Evolutionary conservation across 2,113 vertebrate species (phyloP), one percentile per base, ranked within the genome.

Genomic region (Pseudopodoces humilis): DNA sequence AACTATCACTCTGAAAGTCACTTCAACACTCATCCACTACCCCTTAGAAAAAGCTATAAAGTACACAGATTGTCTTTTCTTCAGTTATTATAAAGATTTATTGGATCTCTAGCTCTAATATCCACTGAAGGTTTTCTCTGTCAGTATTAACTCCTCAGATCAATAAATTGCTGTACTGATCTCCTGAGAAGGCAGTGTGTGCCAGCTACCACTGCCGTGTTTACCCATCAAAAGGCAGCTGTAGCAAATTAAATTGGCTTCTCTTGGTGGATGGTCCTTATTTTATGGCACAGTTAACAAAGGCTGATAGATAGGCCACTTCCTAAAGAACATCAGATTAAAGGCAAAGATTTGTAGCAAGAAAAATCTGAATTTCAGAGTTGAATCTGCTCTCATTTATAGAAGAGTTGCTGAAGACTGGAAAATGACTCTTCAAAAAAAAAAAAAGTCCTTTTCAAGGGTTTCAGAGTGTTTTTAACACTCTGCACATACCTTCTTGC

Each of bases 41-140:
- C 71, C 27, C 33, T 80, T 90, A 91, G 63, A 53, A 96, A 84
- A 87, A 86, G 62, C 83, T 84, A 43, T 90, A 79, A 95, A 92
- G 86, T 72, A 92, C 75, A 88, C 81, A 90, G 75, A 79, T 94
- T 89, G 92, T 85, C 72, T 87, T 94, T 84, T 96, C 90, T 90
- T 93, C 50, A 47, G 83, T 92, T 95, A 74, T 92, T 95, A 71
- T 75, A 88, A 94, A 92, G 95, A 94, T 97, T 96, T 96, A 94
- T 95, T 95, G 93, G 37, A n/a, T 96, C 76, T 95, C 50, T 31
- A 56, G 50, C 69, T 95, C 50, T 90, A 95, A 88, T 91, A 95
- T 55, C 83, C 71, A 92, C 55, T 60, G 65, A 88, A 97, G 86
- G 59, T 96, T 96, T 92, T 89, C 76, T 91, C 82, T 89, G 71